A percentile compares a stretch with the other conserved stretches of the same genome.
phyloP scores from a whole-genome alignment of 2,888 invertebrate species.

The Eupeodes luniger region DNA sequence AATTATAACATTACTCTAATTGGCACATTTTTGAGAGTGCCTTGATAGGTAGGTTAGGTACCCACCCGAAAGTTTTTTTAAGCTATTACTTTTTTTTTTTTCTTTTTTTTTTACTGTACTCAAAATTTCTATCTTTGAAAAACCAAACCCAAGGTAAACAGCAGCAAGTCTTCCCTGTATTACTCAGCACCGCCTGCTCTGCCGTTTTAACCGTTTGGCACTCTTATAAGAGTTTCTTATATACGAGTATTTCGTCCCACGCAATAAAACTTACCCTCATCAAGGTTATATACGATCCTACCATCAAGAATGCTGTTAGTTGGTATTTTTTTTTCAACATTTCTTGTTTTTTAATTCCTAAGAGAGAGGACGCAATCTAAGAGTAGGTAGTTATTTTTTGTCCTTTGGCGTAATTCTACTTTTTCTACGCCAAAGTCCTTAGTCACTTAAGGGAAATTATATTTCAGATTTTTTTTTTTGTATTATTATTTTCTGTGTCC shows the following conservation, averaged over 20 bases:
- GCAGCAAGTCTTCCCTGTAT: not conserved
- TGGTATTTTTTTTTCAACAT: not conserved
- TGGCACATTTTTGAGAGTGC: conserved; percentile 41
- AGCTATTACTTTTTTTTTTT: not conserved
- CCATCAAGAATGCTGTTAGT: not conserved
- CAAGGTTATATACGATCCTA: conserved; percentile 15
- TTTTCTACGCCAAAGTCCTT: conserved; percentile 28
- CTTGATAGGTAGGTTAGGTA: not conserved
- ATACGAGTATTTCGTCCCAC: conserved; percentile 19
- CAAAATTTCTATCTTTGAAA: conserved; percentile 14
- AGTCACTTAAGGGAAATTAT: conserved; percentile 44
- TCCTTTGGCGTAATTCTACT: conserved; percentile 10
- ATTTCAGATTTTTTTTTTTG: conserved; percentile 33
- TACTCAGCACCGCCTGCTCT: not conserved
- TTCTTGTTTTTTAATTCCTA: conserved; percentile 12
- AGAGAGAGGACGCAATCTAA: conserved; percentile 9
- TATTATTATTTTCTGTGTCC: not conserved
- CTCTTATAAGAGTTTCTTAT: conserved; percentile 4
- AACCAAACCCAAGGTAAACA: conserved; percentile 12
- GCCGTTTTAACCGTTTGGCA: not conserved
- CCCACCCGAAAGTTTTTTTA: not conserved
- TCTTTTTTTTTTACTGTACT: not conserved
- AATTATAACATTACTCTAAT: conserved; percentile 51
- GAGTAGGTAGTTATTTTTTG: conserved; percentile 4
- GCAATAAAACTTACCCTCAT: conserved; percentile 32